Evolutionary conservation across 2,797 vertebrate species (phyloP), one percentile per base, ranked within the genome.

Genomic region (Cygnus olor): DNA sequence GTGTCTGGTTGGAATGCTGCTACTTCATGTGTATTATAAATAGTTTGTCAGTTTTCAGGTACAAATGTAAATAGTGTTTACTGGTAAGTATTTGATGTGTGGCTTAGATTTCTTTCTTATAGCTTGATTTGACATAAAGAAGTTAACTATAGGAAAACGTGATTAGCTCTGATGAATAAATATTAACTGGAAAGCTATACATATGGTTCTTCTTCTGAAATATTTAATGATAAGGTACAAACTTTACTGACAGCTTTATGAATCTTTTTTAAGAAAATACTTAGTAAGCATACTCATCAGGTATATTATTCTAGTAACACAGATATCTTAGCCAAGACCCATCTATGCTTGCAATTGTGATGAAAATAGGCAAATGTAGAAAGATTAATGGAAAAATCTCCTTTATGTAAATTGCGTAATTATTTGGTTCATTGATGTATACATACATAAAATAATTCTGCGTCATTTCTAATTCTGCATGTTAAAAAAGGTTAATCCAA

Each of bases 401-500:
- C 20, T 61, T 83, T 24, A 74, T 93, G 79, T 80, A 84, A 91
- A 79, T 66, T 36, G 22, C 70, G 16, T 61, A 56, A 83, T 88
- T 86, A 88, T 93, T 85, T 92, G 71, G 38, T 94, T 85, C 80
- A 63, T 68, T 89, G 51, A 72, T 84, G 36, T 88, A 17, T 81
- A 80, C 53, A 25, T 93, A 51, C 74, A 38, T 92, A 80, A 95
- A 94, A 83, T 93, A 58, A 81, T 83, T 86, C 44, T 77, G 65
- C 57, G 68, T 21, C 71, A 61, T 89, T 91, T 63, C 47, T 81
- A 61, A 87, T 95, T 91, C 56, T 83, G 64, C 93, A 70, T 96
- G 74, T 96, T 96, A 66, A n/a, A 69, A 69, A 95, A 94, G 63
- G 32, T 90, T 95, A 90, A 95, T 97, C 34, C 64, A 73, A 93